Evolutionary conservation across 2,113 vertebrate species (phyloP).

Genomic region (Nestor notabilis): DNA sequence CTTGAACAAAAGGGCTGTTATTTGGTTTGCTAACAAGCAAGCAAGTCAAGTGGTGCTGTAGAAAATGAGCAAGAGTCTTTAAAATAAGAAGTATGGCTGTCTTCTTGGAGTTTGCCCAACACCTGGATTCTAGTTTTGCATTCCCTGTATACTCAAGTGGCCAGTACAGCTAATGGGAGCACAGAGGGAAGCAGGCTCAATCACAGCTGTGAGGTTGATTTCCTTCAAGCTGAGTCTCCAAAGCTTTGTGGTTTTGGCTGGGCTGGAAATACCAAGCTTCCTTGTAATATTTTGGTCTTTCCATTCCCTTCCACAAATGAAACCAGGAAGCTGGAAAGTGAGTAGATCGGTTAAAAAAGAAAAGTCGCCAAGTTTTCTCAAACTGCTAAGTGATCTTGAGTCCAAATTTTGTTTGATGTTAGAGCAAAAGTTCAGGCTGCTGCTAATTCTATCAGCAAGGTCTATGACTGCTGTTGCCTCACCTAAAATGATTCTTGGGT

Average conservation of each 20-base stretch:
- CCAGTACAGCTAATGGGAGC: not conserved
- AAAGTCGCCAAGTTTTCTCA: not conserved
- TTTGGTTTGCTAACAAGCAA: not conserved
- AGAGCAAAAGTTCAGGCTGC: slow-evolving; percentile 28
- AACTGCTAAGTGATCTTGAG: not conserved
- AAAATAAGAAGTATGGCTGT: not conserved
- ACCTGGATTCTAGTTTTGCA: not conserved
- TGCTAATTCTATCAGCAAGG: slow-evolving; percentile 2
- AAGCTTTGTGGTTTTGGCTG: slow-evolving; percentile 44
- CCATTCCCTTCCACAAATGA: slow-evolving; percentile 19
- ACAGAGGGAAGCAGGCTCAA: not conserved
- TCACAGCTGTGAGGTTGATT: not conserved
- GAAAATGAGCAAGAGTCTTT: not conserved
- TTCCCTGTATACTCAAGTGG: not conserved
- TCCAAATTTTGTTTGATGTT: not conserved
- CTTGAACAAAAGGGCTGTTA: not conserved
- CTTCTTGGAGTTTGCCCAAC: not conserved
- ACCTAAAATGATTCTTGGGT: not conserved
- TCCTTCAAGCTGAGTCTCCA: slow-evolving; percentile 17
- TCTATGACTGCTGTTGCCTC: not conserved
- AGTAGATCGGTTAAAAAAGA: not conserved
- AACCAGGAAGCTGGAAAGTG: not conserved
- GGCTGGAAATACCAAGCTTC: slow-evolving; percentile 30
- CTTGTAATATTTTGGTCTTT: slow-evolving; percentile 38
- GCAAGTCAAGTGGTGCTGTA: not conserved